Conservation (phyloP, 2,113 vertebrate species). For the Microcebus murinus region DNA sequence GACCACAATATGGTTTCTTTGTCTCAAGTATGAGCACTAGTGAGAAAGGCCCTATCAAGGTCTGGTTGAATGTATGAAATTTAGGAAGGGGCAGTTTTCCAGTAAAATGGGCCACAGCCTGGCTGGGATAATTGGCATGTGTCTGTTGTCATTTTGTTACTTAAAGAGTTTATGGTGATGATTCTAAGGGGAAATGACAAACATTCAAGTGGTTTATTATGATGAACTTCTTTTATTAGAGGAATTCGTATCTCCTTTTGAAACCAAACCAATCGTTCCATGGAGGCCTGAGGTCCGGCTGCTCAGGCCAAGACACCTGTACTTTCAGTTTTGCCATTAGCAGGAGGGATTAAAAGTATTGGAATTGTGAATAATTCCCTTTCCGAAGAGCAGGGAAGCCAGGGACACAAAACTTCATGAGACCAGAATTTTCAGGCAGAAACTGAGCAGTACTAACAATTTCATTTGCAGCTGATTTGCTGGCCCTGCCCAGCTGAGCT, state of each 20-base stretch:
- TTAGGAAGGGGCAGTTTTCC: slow-evolving; percentile 21
- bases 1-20: not conserved
- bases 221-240: slow-evolving; percentile 49
- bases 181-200: slow-evolving; percentile 33
- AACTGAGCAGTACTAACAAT: not conserved
- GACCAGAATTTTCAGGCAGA: slow-evolving; percentile 43
- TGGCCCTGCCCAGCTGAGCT: not conserved
- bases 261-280: not conserved
- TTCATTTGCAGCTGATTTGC: not conserved
- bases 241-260: slow-evolving; percentile 32
- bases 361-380: not conserved
- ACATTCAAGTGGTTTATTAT: slow-evolving; percentile 14
- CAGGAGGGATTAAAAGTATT: slow-evolving; percentile 6
- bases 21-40: not conserved
- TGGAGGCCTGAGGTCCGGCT: not conserved
- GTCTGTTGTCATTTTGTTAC: slow-evolving; percentile 29
- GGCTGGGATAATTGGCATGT: not conserved
- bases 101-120: slow-evolving; percentile 19
- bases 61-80: slow-evolving; percentile 28
- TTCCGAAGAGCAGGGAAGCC: slow-evolving; percentile 3
- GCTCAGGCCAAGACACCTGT: not conserved
- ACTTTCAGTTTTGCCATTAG: not conserved
- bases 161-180: not conserved
- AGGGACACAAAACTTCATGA: slow-evolving; percentile 26
- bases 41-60: not conserved